A percentile compares a stretch with the other conserved stretches of the same genome.
These are phyloP conservation scores for Jaculus jaculus DNA, from an alignment of 2,113 vertebrate genomes.

Conservation along the genomic window DNA sequence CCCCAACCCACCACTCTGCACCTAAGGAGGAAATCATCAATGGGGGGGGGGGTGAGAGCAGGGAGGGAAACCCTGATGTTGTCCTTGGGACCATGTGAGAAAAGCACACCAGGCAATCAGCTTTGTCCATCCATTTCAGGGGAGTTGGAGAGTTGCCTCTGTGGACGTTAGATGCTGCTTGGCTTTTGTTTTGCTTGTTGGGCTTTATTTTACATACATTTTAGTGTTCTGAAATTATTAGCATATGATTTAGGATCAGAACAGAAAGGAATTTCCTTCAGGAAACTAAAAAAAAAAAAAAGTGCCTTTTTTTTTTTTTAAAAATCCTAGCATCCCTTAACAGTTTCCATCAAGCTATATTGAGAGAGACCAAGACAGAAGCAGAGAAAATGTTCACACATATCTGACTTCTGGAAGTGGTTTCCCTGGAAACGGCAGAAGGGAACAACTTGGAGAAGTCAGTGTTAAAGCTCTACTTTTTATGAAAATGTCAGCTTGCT, in stretches of 20 bases:
- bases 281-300: constrained; percentile 24
- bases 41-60: not conserved
- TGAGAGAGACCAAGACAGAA: fast-evolving
- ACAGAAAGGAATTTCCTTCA: constrained; percentile 60
- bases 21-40: not conserved
- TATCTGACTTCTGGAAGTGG: constrained; percentile 49
- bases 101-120: not conserved
- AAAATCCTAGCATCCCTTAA: constrained; percentile 22
- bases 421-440: constrained; percentile 63
- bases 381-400: not conserved
- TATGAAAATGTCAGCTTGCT: constrained; percentile 29
- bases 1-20: not conserved
- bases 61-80: not conserved
- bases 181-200: constrained; percentile 20
- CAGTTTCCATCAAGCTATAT: constrained; percentile 12
- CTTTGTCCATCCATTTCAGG: not conserved
- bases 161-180: not conserved
- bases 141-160: not conserved
- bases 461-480: constrained; percentile 34
- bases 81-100: not conserved
- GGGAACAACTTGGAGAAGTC: constrained; percentile 39
- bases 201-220: not conserved
- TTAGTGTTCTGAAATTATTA: constrained; percentile 25
- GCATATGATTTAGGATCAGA: not conserved
- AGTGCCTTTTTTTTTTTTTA: constrained; percentile 16